Conservation (phyloP, 2,797 vertebrate genomes). For the Gymnothorax reevesii region DNA sequence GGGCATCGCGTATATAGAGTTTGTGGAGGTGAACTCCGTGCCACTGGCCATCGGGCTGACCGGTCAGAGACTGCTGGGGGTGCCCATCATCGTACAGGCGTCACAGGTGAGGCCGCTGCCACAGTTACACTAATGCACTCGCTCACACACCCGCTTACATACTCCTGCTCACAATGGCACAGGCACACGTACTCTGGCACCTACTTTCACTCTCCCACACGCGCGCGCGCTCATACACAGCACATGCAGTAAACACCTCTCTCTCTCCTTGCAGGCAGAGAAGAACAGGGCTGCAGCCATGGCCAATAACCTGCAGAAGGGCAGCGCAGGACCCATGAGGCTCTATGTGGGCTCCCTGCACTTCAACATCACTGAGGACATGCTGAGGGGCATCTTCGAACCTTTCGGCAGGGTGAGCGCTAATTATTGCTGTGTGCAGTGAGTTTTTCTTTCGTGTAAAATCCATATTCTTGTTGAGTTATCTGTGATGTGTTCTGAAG, state of each 20-base stretch:
- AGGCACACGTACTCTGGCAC: background rate
- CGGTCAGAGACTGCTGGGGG: slow-evolving; percentile 92
- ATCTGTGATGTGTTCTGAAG: too few relatives aligned
- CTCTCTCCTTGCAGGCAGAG: slow-evolving; percentile 80
- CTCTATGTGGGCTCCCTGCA: slow-evolving; percentile 96
- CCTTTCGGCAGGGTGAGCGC: slow-evolving; percentile 90
- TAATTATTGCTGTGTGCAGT: too few relatives aligned
- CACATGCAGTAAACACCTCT: background rate
- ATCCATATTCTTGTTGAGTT: too few relatives aligned
- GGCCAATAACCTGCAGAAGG: slow-evolving; percentile 95
- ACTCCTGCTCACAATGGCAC: background rate
- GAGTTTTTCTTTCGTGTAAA: too few relatives aligned
- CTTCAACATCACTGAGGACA: slow-evolving; percentile 99
- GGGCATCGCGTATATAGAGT: slow-evolving; percentile 98
- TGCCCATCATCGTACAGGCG: slow-evolving; percentile 97
- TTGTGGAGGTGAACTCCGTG: slow-evolving; percentile 93
- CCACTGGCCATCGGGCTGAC: slow-evolving; percentile 96
- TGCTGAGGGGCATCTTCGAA: slow-evolving; percentile 98
- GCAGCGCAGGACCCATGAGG: slow-evolving; percentile 93
- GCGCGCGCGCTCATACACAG: background rate
- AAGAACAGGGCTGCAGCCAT: slow-evolving; percentile 96
- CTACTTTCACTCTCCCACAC: background rate
- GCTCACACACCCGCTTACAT: background rate
- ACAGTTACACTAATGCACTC: too few relatives aligned
- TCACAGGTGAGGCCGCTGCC: slow-evolving; percentile 81